Evolutionary conservation across 1,140 invertebrate species (phyloP).

Genomic region (Drosophila miranda): DNA sequence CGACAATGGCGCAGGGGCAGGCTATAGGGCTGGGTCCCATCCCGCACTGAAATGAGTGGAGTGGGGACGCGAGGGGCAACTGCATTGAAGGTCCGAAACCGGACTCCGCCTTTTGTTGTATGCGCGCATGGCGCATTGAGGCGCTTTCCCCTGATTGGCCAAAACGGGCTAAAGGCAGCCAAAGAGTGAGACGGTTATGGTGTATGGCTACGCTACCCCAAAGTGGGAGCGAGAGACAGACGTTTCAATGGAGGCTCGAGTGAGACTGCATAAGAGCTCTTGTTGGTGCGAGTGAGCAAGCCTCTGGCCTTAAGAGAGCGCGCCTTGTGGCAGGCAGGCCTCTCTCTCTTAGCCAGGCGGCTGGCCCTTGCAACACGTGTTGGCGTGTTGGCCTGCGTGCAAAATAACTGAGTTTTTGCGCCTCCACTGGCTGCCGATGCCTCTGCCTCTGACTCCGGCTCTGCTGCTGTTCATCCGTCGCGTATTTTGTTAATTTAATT

Average conservation of each 20-base stretch:
- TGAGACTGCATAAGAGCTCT: constrained; percentile 10
- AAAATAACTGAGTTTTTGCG: constrained; percentile 71
- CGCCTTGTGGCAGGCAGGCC: constrained; percentile 14
- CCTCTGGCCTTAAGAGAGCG: constrained; percentile 26
- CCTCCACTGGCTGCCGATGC: background rate
- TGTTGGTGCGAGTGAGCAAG: constrained; percentile 10
- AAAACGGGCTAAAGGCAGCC: constrained; percentile 45
- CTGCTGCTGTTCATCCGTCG: constrained; percentile 45
- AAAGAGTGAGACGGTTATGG: constrained; percentile 53
- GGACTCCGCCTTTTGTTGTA: constrained; percentile 58
- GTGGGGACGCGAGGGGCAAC: too few relatives aligned
- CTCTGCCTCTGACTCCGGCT: too few relatives aligned
- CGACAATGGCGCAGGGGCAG: constrained; percentile 62
- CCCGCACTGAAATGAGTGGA: constrained; percentile 6
- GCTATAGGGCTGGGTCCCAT: constrained; percentile 21
- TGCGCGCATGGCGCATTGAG: constrained; percentile 52
- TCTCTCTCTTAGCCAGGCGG: constrained; percentile 34
- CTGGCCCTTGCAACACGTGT: constrained; percentile 55
- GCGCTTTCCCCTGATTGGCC: constrained; percentile 68
- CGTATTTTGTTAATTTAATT: constrained; percentile 80
- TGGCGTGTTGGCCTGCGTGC: constrained; percentile 60
- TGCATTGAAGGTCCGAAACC: constrained; percentile 15
- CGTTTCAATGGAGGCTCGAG: constrained; percentile 30
- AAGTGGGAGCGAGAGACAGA: constrained; percentile 50
- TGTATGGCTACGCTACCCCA: constrained; percentile 6